Conservation (phyloP, 1,140 invertebrate species). For the Caerostris darwini region DNA sequence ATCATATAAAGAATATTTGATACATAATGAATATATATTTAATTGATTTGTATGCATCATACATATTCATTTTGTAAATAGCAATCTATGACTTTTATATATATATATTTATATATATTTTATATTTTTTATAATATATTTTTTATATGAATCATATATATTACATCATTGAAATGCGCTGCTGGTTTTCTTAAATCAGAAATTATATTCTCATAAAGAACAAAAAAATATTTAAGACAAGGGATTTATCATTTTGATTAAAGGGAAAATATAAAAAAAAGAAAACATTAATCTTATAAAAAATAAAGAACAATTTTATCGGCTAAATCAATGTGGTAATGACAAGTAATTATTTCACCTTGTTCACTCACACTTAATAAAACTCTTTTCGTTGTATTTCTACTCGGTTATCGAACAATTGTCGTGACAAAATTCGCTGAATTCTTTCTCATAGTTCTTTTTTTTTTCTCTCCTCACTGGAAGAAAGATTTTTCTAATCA, state of each 20-base stretch:
- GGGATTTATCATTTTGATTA: neutral
- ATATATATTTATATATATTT: too few relatives aligned
- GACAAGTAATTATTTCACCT: conserved; percentile 41
- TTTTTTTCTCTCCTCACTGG: neutral
- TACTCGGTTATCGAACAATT: conserved; percentile 8
- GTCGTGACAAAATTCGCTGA: conserved; percentile 39
- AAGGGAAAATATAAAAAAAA: neutral
- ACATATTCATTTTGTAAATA: too few relatives aligned
- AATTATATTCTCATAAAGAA: neutral
- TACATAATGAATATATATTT: too few relatives aligned
- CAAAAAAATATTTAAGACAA: neutral
- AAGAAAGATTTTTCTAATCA: conserved; percentile 45
- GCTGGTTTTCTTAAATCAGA: neutral
- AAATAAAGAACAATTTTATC: conserved; percentile 29
- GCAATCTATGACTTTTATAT: too few relatives aligned
- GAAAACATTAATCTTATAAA: neutral
- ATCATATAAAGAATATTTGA: too few relatives aligned
- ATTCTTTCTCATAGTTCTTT: neutral
- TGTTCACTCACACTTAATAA: conserved; percentile 23
- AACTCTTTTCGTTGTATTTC: neutral
- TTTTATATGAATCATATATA: too few relatives aligned
- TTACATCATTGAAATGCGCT: too few relatives aligned
- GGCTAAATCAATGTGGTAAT: conserved; percentile 23
- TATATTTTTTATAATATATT: too few relatives aligned
- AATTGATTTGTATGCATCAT: too few relatives aligned